Percentiles rank a stretch among this genome's conserved stretches.
Conservation (phyloP, 2,888 invertebrate species). For the Girardia tigrina region DNA sequence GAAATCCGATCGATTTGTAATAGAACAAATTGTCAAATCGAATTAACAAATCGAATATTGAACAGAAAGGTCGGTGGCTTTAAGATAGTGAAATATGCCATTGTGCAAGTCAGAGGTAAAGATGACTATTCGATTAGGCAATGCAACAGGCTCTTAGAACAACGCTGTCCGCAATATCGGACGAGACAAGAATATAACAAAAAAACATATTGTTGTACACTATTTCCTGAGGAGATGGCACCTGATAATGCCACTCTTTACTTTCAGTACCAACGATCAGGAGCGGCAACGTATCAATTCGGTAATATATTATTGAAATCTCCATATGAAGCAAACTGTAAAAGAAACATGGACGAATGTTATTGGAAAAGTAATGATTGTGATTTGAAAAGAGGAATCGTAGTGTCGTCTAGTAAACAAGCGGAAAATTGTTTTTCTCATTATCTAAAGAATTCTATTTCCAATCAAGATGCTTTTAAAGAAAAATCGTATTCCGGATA, state of each 20-base stretch:
- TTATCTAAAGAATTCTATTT: background rate
- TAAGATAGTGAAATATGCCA: slow-evolving; percentile 1
- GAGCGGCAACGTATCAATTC: background rate
- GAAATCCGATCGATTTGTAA: background rate
- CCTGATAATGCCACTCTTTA: background rate
- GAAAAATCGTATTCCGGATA: background rate
- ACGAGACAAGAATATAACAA: slow-evolving; percentile 13
- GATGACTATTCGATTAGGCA: background rate
- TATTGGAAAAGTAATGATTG: slow-evolving; percentile 6
- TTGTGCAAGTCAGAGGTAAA: background rate
- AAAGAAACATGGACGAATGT: background rate
- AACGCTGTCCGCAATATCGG: background rate
- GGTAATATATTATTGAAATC: slow-evolving; percentile 3
- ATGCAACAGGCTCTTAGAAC: slow-evolving; percentile 7
- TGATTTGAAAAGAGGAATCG: background rate
- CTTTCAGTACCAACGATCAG: background rate
- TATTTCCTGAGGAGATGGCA: background rate
- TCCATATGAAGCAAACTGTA: background rate
- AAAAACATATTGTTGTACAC: background rate
- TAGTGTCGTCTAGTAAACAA: background rate
- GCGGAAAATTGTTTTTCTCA: background rate
- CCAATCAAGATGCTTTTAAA: background rate
- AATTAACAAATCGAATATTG: background rate
- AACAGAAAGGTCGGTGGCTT: background rate
- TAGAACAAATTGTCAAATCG: slow-evolving; percentile 2